Percentiles rank a stretch among this genome's conserved stretches.
Evolutionary conservation across 1,140 invertebrate species (phyloP).

Genomic region (Agrypnia vestita): DNA sequence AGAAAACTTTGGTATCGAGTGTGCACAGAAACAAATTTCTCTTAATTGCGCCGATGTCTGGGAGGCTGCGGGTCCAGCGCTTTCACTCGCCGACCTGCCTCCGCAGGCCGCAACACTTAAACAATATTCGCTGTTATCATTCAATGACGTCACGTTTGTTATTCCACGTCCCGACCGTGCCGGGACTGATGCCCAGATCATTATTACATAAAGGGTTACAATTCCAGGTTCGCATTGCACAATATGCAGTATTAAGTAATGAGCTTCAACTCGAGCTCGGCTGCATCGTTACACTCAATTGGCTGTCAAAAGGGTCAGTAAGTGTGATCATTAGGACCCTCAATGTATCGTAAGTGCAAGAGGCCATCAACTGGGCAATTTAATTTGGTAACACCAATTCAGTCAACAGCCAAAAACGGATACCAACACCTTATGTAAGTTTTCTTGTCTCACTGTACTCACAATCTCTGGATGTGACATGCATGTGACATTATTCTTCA

Average conservation of each 20-base stretch:
- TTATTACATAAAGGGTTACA: conserved; percentile 29
- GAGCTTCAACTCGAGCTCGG: neutral
- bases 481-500: no score
- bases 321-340: conserved; percentile 1
- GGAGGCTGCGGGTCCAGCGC: no score
- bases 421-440: no score
- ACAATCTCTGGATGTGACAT: no score
- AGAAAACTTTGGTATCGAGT: no score
- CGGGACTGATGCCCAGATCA: neutral
- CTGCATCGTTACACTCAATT: conserved; percentile 27
- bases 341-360: conserved; percentile 1
- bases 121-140: neutral
- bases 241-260: conserved; percentile 42
- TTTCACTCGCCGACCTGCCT: no score
- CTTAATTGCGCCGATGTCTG: no score
- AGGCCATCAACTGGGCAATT: conserved; percentile 10
- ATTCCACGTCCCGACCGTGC: no score
- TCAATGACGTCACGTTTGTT: neutral
- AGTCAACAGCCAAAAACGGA: no score
- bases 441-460: no score
- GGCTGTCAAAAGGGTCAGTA: conserved; percentile 29
- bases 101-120: no score
- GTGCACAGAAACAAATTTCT: no score
- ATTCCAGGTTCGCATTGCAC: conserved; percentile 24
- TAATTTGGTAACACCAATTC: neutral